Evolutionary conservation across 2,113 vertebrate species (phyloP).

Genomic region (Micromys minutus): DNA sequence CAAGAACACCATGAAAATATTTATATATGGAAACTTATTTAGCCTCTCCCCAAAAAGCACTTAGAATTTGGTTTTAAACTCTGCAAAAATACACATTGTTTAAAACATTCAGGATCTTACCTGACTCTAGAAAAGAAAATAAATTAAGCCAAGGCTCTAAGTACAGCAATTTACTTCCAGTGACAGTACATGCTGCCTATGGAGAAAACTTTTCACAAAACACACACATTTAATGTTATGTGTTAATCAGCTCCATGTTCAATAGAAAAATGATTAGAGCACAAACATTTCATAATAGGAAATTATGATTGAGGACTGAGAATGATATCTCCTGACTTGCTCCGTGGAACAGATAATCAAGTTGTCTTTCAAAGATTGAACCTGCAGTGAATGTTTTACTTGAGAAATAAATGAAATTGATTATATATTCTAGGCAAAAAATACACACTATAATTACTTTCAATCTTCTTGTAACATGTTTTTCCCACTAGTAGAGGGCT

Average conservation of each 20-base stretch:
- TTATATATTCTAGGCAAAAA: slow-evolving; percentile 62
- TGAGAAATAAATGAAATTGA: slow-evolving; percentile 71
- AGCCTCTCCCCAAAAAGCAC: slow-evolving; percentile 46
- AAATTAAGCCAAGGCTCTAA: slow-evolving; percentile 42
- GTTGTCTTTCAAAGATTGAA: slow-evolving; percentile 74
- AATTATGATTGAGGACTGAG: slow-evolving; percentile 65
- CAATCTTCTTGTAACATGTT: slow-evolving; percentile 66
- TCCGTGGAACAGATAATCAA: slow-evolving; percentile 72
- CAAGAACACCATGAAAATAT: slow-evolving; percentile 36
- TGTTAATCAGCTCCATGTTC: slow-evolving; percentile 58
- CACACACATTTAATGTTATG: slow-evolving; percentile 60
- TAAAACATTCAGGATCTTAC: slow-evolving; percentile 45
- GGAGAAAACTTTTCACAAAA: slow-evolving; percentile 66
- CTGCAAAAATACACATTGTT: slow-evolving; percentile 54
- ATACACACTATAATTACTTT: slow-evolving; percentile 52
- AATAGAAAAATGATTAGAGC: slow-evolving; percentile 70
- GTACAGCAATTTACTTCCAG: slow-evolving; percentile 61
- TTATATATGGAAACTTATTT: slow-evolving; percentile 53
- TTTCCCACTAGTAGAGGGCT: slow-evolving; percentile 46
- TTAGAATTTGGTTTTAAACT: slow-evolving; percentile 58
- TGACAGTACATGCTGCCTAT: slow-evolving; percentile 18
- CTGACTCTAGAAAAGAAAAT: slow-evolving; percentile 31
- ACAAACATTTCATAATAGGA: slow-evolving; percentile 77
- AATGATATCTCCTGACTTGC: slow-evolving; percentile 68
- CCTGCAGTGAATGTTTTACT: slow-evolving; percentile 66